Conservation (phyloP, 23 tunicate genomes). For the Trididemnum clinides region DNA sequence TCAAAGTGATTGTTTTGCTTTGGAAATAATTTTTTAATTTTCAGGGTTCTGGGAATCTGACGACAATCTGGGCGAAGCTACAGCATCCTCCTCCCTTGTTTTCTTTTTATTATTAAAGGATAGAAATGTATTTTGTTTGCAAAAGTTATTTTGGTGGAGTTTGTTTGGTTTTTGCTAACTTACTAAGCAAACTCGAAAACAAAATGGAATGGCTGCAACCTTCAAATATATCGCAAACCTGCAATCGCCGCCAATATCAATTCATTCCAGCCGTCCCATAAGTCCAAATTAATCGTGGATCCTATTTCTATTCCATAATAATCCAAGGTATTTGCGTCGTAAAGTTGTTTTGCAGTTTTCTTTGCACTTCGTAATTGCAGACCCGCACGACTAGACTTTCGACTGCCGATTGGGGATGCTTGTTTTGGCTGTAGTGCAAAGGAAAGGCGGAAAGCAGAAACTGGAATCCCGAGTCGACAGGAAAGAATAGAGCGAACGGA, state of each 20-base stretch:
- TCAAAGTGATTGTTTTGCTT: no score
- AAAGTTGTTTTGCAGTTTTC: conserved; percentile 32
- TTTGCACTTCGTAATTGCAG: neutral
- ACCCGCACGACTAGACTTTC: neutral
- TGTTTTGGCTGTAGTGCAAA: neutral
- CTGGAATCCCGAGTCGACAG: conserved; percentile 69
- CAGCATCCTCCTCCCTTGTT: no score
- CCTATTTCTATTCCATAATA: conserved; percentile 84
- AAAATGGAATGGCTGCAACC: no score
- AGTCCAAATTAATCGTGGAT: conserved; percentile 50
- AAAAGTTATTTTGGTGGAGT: no score
- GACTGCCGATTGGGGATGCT: neutral
- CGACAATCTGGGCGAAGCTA: no score
- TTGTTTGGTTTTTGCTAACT: no score
- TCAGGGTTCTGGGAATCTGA: no score
- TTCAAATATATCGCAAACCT: no score
- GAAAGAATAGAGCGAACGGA: conserved; percentile 62
- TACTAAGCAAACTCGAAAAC: no score
- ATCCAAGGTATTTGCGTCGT: conserved; percentile 75
- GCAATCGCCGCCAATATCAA: conserved; percentile 59
- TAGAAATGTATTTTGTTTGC: no score
- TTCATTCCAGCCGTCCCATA: conserved; percentile 98
- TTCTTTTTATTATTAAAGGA: no score
- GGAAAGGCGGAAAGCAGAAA: conserved; percentile 73
- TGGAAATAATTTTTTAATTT: no score